Conservation (phyloP, 2,888 invertebrate species). For the Noctua fimbriata region DNA sequence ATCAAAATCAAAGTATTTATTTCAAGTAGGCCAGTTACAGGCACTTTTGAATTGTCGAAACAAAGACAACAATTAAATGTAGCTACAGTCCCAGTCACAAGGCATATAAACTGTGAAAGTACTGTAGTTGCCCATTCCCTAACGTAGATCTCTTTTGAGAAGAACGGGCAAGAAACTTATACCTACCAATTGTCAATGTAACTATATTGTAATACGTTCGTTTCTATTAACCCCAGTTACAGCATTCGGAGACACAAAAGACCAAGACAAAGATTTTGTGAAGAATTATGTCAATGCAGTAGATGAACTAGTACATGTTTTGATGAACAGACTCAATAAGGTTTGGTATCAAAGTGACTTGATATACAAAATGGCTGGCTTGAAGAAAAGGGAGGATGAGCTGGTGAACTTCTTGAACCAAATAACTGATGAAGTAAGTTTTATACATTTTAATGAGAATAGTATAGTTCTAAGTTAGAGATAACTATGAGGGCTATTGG, state of each 20-base stretch:
- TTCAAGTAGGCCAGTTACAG: too few relatives aligned
- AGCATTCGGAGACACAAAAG: conserved; percentile 15
- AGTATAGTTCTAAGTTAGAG: too few relatives aligned
- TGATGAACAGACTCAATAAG: conserved; percentile 33
- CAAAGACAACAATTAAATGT: too few relatives aligned
- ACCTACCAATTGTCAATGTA: too few relatives aligned
- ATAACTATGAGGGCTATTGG: too few relatives aligned
- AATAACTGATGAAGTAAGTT: conserved; percentile 21
- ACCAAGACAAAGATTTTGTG: conserved; percentile 26
- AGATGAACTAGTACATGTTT: conserved; percentile 16
- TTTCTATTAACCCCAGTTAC: conserved; percentile 1
- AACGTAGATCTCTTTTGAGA: too few relatives aligned
- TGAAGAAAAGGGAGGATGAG: conserved; percentile 16
- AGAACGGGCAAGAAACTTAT: too few relatives aligned
- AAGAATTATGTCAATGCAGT: conserved; percentile 19
- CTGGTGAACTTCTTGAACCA: conserved; percentile 19
- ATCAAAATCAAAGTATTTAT: too few relatives aligned
- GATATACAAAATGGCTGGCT: conserved; percentile 16
- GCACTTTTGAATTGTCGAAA: too few relatives aligned
- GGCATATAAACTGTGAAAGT: too few relatives aligned
- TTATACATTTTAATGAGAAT: not conserved
- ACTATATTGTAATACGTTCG: not conserved
- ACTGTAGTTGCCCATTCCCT: too few relatives aligned
- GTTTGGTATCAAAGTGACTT: conserved; percentile 34
- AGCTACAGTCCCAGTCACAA: too few relatives aligned